Base-by-base conservation (phyloP, 2,797 vertebrate species). In the Euthynnus affinis region DNA sequence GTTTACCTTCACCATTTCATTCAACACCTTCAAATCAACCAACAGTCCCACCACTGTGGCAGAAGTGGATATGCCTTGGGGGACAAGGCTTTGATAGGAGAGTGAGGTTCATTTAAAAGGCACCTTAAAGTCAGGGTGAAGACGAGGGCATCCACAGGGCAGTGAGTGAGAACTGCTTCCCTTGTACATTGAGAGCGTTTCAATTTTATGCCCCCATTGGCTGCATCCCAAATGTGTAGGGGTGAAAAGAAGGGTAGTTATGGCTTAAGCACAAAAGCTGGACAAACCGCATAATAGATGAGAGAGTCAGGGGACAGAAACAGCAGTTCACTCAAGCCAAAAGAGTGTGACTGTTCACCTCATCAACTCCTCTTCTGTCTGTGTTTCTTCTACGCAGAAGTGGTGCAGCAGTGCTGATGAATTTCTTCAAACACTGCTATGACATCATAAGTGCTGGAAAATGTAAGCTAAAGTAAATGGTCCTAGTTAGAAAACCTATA, bases 71-170 rank as follows among this genome's bases (percentile, higher is more conserved):
- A 81, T 73, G 76, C 84, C 83, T 87, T 18, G 9, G 61, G 76
- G 79, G 73, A 73, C 32, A 6, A 48, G 65, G 69, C 78, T 83
- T 79, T 82, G 71, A 83, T 75, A 72, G 77, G 32, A 83, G 68
- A 84, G 76, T 9, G 71, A 74, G 53, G 83, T 73, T 86, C 74
- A 85, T 90, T 89, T 88, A 83, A 87, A 29, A 88, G 78, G 76
- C 52, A 84, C 75, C 84, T 86, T 83, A 80, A 79, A 82, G 81
- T 79, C 76, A 61, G 73, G 75, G 64, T 80, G 72, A 91, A 72
- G 71, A 75, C 2, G 72, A 84, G 90, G 91, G 78, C 85, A 87
- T 80, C 78, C 83, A 80, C 80, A 71, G 79, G 84, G 55, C 71
- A 88, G 76, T 42, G 69, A 86, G 64, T 65, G 80, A 90, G 72